phyloP scores from a whole-genome alignment of 2,797 vertebrate genomes.

The Argentina silus region DNA sequence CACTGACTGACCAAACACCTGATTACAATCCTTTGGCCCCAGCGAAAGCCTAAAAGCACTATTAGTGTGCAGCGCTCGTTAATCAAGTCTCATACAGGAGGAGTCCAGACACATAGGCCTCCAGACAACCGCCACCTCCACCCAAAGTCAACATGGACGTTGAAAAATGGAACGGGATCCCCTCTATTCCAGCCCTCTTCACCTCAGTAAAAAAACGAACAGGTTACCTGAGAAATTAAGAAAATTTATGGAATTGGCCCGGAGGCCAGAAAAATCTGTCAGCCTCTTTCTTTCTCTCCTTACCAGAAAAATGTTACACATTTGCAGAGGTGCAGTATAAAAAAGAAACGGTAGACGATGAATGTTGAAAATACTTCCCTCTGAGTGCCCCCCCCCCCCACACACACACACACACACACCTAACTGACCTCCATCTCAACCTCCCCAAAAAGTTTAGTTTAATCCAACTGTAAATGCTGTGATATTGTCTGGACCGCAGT shows the following conservation, averaged over 20 bases:
- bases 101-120: background rate
- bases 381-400: no score
- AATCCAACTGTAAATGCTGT: slow-evolving; percentile 44
- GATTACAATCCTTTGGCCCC: slow-evolving; percentile 49
- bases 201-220: slow-evolving; percentile 17
- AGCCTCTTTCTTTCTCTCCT: background rate
- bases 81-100: slow-evolving; percentile 26
- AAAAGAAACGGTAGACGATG: slow-evolving; percentile 2
- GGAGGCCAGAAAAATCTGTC: background rate
- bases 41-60: slow-evolving; percentile 46
- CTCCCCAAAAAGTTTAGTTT: slow-evolving; percentile 28
- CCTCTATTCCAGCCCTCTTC: slow-evolving; percentile 1
- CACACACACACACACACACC: background rate
- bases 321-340: slow-evolving; percentile 8
- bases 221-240: slow-evolving; percentile 1
- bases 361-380: background rate
- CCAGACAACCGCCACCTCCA: slow-evolving; percentile 9
- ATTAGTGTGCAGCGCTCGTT: slow-evolving; percentile 43
- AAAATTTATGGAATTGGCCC: background rate
- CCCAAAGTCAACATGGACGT: slow-evolving; percentile 19
- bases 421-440: slow-evolving; percentile 4
- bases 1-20: slow-evolving; percentile 56
- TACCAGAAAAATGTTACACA: background rate
- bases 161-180: slow-evolving; percentile 8
- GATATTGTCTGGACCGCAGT: slow-evolving; percentile 43